Percentiles rank a stretch among this genome's conserved stretches.
These are phyloP conservation scores for Drosophila robusta DNA, from an alignment of 2,888 invertebrate species.

Conservation along the genomic window DNA sequence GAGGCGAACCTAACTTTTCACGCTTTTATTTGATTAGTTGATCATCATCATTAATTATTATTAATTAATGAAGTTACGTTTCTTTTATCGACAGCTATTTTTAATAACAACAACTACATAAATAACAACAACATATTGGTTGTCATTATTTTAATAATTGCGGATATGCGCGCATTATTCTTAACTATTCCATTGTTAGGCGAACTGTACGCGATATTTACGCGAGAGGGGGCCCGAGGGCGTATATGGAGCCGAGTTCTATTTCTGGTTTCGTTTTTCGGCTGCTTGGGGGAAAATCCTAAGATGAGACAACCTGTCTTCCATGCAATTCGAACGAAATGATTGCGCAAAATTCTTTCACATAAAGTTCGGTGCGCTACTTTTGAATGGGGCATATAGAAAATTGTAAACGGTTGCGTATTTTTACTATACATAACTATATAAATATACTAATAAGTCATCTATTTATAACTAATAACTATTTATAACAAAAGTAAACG, in stretches of 20 bases:
- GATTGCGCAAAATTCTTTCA: slow-evolving; percentile 25
- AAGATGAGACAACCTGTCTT: slow-evolving; percentile 3
- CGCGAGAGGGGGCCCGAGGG: too few species aligned
- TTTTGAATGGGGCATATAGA: background rate
- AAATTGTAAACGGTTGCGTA: background rate
- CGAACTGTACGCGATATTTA: background rate
- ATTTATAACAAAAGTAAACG: too few species aligned
- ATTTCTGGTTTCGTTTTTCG: slow-evolving; percentile 10
- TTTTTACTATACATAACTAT: too few species aligned
- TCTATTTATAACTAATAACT: too few species aligned
- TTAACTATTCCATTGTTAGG: slow-evolving; percentile 43
- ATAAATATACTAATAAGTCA: too few species aligned
- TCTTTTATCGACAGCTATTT: slow-evolving; percentile 49
- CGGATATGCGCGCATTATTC: slow-evolving; percentile 63
- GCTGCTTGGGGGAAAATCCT: slow-evolving; percentile 36
- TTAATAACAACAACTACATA: slow-evolving; percentile 22
- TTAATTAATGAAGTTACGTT: slow-evolving; percentile 65
- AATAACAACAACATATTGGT: slow-evolving; percentile 38
- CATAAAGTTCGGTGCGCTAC: background rate
- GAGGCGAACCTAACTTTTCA: slow-evolving; percentile 63
- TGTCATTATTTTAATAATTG: slow-evolving; percentile 71
- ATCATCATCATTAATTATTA: slow-evolving; percentile 77
- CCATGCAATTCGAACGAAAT: slow-evolving; percentile 22
- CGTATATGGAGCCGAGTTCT: background rate
- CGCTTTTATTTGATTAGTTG: slow-evolving; percentile 76